Base-by-base conservation (phyloP, 2,113 vertebrate species). In the Rhizomys pruinosus region DNA sequence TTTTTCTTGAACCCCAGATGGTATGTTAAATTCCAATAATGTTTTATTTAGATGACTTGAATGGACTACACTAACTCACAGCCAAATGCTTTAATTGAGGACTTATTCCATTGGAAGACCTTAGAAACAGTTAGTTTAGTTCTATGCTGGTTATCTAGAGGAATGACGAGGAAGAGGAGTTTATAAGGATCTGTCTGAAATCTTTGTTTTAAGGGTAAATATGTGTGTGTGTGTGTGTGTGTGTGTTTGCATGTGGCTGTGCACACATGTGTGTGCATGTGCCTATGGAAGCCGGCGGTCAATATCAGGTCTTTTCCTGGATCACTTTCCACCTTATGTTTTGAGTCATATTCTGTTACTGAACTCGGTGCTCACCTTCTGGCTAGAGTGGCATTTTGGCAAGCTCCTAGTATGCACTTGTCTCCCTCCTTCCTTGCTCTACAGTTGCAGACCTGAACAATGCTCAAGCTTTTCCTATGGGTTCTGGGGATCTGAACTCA, bases 81-180 rank as follows among this genome's bases (percentile, higher is more conserved):
- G 64, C 11, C 6, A 69, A 88, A 84, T 32, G 27, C 85, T 92
- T 84, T 59, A 78, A 94, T 68, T 88, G 89, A 87, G 63, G 71
- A 22, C 44, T 90, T 23, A 3, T 80, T 72, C 74, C 19, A 1
- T 42, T 61, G 20, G 61, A 93, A 32, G 25, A 37, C 66, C 25
- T 93, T 68, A 59, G 59, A 90, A 76, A 37, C 34, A 68, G 47
- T n/a, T 55, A 34, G 47, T 74, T 63, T 55, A 52, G 15, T 91
- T 64, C 37, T 61, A 42, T 17, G 16, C 5, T 15, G n/a, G 8
- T 69, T 44, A 8, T 32, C 61, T 66, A 63, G 27, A 94, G 20
- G 80, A 77, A 42, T 71, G 42, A 42, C 64, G 42, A 44, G 1
- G 22, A 91, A 2, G 42, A 69, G 20, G 29, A 66, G 5, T 92